Evolutionary conservation across 2,888 invertebrate species (phyloP).

Genomic region (Eristalis arbustorum): DNA sequence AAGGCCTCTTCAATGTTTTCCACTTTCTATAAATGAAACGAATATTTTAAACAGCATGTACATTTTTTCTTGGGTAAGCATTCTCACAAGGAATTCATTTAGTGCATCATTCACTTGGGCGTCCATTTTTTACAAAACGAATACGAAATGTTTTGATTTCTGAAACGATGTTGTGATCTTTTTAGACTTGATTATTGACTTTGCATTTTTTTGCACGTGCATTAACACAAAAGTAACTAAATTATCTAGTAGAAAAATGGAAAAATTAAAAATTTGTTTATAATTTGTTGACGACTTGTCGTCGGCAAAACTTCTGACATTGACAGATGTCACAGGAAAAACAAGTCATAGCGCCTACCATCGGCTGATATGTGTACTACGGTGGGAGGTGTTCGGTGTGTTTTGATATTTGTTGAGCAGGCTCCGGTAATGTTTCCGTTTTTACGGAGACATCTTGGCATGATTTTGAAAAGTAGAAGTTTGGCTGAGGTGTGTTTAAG

Average conservation of each 20-base stretch:
- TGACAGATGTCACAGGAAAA: neutral
- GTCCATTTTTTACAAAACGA: conserved; percentile 73
- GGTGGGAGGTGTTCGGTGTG: conserved; percentile 2
- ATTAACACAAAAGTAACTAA: neutral
- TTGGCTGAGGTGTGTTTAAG: no score
- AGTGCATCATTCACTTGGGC: conserved; percentile 75
- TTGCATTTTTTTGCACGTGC: conserved; percentile 5
- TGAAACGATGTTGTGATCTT: neutral
- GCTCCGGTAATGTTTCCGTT: neutral
- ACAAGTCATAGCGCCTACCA: neutral
- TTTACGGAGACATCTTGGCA: neutral
- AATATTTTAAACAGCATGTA: neutral
- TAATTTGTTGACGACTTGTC: conserved; percentile 24
- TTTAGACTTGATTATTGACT: neutral
- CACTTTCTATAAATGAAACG: conserved; percentile 83
- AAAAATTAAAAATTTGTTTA: conserved; percentile 43
- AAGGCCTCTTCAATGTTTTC: conserved; percentile 94
- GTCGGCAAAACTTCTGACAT: neutral
- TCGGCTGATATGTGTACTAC: neutral
- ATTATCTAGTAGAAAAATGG: neutral
- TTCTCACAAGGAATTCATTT: conserved; percentile 75
- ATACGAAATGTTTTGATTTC: neutral
- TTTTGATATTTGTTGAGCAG: neutral
- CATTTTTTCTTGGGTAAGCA: neutral
- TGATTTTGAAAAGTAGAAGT: no score